A percentile compares a stretch with the other conserved stretches of the same genome.
Evolutionary conservation across 2,888 invertebrate genomes (phyloP).

Genomic region (Nemapogon koenigi): DNA sequence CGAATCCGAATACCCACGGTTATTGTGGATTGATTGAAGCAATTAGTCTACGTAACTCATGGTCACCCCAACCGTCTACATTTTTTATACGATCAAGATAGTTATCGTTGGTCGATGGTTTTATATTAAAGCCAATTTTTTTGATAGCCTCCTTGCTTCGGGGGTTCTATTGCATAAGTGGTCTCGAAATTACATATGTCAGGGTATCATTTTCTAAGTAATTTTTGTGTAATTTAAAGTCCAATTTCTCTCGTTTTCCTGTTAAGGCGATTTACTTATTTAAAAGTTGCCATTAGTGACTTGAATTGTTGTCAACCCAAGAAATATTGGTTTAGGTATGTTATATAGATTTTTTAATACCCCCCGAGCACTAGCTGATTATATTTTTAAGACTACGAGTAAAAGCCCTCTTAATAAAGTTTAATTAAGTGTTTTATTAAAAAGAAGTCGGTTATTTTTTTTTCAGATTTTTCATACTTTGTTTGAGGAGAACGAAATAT

Average conservation of each 20-base stretch:
- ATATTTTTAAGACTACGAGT: too few relatives aligned
- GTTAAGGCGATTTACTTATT: constrained; percentile 30
- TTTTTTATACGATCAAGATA: constrained; percentile 59
- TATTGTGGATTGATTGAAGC: constrained; percentile 37
- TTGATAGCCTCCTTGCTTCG: constrained; percentile 45
- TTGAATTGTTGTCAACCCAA: too few relatives aligned
- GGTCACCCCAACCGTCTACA: constrained; percentile 41
- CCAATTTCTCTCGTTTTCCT: constrained; percentile 41
- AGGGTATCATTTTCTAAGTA: constrained; percentile 49
- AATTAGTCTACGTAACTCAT: constrained; percentile 43
- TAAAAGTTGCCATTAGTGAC: constrained; percentile 8
- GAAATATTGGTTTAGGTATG: too few relatives aligned
- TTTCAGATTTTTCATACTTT: too few relatives aligned
- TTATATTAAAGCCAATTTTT: constrained; percentile 60
- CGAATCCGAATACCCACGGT: too few relatives aligned
- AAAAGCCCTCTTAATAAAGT: too few relatives aligned
- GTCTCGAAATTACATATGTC: constrained; percentile 42
- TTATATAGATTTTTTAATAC: too few relatives aligned
- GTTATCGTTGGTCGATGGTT: constrained; percentile 45
- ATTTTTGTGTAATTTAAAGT: constrained; percentile 47
- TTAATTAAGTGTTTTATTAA: too few relatives aligned
- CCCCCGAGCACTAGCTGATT: too few relatives aligned
- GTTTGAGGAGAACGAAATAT: too few relatives aligned
- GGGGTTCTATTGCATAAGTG: constrained; percentile 32
- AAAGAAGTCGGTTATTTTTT: too few relatives aligned